These are phyloP conservation scores for Numida meleagris DNA, from an alignment of 2,113 vertebrate species.

Conservation along the genomic window DNA sequence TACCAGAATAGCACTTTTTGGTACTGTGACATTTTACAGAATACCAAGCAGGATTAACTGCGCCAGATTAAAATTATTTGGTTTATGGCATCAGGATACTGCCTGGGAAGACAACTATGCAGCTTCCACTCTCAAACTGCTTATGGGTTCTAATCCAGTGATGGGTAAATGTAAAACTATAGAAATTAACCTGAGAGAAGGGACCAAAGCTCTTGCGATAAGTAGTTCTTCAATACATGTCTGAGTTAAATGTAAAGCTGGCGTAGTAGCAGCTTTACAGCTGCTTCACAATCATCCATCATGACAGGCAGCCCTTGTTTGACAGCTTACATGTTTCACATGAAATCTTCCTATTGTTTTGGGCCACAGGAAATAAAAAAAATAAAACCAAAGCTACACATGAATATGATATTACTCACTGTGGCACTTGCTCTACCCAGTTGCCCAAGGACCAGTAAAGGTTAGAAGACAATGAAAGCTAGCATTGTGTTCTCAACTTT, in stretches of 20 bases:
- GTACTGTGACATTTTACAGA: background rate
- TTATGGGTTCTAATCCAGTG: background rate
- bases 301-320: fast-evolving
- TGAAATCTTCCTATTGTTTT: background rate
- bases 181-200: background rate
- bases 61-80: background rate
- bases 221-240: background rate
- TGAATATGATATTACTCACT: background rate
- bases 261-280: background rate
- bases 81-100: background rate
- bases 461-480: background rate
- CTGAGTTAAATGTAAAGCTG: background rate
- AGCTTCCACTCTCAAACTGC: background rate
- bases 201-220: background rate
- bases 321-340: background rate
- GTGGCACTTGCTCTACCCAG: background rate
- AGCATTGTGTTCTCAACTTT: background rate
- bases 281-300: background rate
- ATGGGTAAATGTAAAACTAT: background rate
- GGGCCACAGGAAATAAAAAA: background rate
- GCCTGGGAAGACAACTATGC: background rate
- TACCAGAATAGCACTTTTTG: background rate
- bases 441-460: background rate
- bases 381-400: background rate
- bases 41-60: background rate